Evolutionary conservation across 2,113 vertebrate genomes (phyloP), one percentile per base, ranked within the genome.

Genomic region (Carassius gibelio): DNA sequence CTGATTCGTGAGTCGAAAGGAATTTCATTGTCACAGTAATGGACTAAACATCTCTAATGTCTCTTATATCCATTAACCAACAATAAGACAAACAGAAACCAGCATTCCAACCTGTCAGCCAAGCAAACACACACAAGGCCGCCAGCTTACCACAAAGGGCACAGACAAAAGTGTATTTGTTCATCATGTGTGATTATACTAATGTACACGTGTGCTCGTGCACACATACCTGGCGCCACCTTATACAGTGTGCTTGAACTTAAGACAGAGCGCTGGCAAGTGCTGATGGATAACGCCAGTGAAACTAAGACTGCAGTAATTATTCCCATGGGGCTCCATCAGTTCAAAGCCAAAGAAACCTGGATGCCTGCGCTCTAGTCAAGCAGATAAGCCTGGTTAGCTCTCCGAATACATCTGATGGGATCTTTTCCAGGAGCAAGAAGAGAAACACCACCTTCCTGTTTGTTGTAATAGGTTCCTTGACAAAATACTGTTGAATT

Each of bases 31-130:
- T 19, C 64, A 83, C 74, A 42, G 88, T 88, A 88, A 72, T 75
- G 84, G 89, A 81, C 79, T 69, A 30, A 83, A 88, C 64, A n/a
- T 30, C 84, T 88, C 77, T 30, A 88, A 88, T 30, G 8, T 23
- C 84, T 88, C 83, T 30, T 87, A 89, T 84, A 93, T 85, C 92
- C 83, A 93, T 93, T 93, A 93, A 89, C 84, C 55, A 69, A 83
- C 23, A 81, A 36, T 80, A 23, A 42, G 30, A 30, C n/a, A 68
- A 72, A 76, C 19, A 81, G 34, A 75, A 55, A 75, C 55, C 50
- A 52, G 75, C 84, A 77, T 71, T 89, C 89, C 83, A 88, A 85
- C 84, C 79, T 82, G 50, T 15, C 83, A 87, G 64, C 68, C 82
- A 88, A 50, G 74, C 85, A 92, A 91, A 91, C 69, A 90, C 78